Evolutionary conservation across 1,140 invertebrate species (phyloP), one percentile per base, ranked within the genome.

Genomic region (Maconellicoccus hirsutus): DNA sequence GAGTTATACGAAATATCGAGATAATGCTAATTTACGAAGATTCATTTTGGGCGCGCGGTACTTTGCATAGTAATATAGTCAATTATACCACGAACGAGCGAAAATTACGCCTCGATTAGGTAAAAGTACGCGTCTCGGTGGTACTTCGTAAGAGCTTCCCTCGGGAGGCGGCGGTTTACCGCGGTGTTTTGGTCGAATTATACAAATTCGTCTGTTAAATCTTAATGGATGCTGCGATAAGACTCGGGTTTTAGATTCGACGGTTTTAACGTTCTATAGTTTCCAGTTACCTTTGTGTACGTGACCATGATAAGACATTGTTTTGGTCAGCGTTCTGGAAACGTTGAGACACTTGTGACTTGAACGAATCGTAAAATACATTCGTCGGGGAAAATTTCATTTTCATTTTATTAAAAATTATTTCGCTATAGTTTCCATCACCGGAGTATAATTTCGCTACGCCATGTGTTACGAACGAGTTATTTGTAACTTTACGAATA

Each of bases 331-430:
- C 29, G 3, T 33, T 33, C 12, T 33, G 3, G 29, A 33, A 12
- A 52, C 42, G 42, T 14, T 52, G 42, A n/a, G n/a, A n/a, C n/a
- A n/a, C n/a, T n/a, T n/a, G n/a, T n/a, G n/a, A n/a, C n/a, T n/a
- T n/a, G n/a, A n/a, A n/a, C n/a, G n/a, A 19, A 52, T 66, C 61
- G 61, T 66, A 66, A 66, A 66, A 52, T 66, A 66, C 61, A 66
- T 26, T 66, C 61, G 25, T 66, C 25, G 22, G 61, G 52, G 61
- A 23, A 26, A 66, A 66, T 52, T 52, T 52, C 42, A 66, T 66
- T 66, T 66, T 66, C 61, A 23, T 66, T 66, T 66, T 66, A 66
- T 66, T 23, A 66, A 66, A 66, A 66, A 66, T 66, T 66, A 66
- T 66, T 66, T 19, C n/a, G 12, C 42, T 52, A 52, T 33, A 22